Base-by-base conservation (phyloP, 2,888 invertebrate genomes). In the Eristalis arbustorum region DNA sequence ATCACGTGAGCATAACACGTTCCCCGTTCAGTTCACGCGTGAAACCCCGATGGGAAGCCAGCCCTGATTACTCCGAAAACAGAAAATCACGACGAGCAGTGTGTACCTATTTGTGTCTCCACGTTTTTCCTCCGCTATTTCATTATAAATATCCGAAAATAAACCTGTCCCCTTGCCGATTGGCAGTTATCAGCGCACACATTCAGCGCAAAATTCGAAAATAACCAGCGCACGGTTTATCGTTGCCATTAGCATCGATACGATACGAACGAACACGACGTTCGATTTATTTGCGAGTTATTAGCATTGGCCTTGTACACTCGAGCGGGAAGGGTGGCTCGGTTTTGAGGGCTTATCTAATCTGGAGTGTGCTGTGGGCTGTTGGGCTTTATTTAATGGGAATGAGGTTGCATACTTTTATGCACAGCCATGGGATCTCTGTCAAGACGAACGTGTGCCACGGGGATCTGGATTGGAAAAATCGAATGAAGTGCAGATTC, bases 291-390 rank as follows among this genome's bases (percentile, higher is more conserved):
- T 71, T 49, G 57, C 64, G 37, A 77, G 61, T 69, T 67, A 66
- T 66, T 42, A 42, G 40, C 28, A 56, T 22, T 14, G 31, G 56
- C 56, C 34, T 56, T 73, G 56, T 66, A 59, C 18, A n/a, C 42
- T 13, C 23, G 28, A 31, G 5, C 5, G 31, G 3, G 5, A 4
- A 6, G 6, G 31, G 6, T 3, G 6, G 3, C 3, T 3, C 3
- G 6, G 31, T n/a, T n/a, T n/a, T n/a, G 67, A 42, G 11, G 42
- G 61, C 31, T 42, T 83, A 83, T 83, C 83, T 77, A 56, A 72
- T 78, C 78, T 49, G 68, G 56, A 42, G 18, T 25, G 18, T 25
- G n/a, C 34, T 23, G n/a, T 49, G 66, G n/a, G n/a, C n/a, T 57
- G 34, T 11, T 37, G 34, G 49, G 49, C 6, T 49, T 49, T 49